Percentiles rank a stretch among this genome's conserved stretches.
These are phyloP conservation scores for Oophaga pumilio DNA, from an alignment of 2,113 vertebrate species.

Conservation along the genomic window DNA sequence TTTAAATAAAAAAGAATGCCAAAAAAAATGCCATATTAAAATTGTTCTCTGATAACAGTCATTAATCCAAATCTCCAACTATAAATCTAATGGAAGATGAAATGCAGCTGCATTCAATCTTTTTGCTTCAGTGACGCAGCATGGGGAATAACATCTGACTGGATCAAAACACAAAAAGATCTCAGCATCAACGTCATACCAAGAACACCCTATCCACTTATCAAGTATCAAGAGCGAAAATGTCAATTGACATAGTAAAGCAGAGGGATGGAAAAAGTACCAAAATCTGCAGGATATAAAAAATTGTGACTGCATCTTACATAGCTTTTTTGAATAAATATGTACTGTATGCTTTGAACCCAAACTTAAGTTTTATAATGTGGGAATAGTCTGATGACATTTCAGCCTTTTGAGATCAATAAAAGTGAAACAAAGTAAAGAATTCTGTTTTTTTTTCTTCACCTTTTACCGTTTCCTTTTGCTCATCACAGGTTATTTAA, in stretches of 20 bases:
- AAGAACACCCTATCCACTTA: background rate
- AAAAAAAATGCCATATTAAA: background rate
- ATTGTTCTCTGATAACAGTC: background rate
- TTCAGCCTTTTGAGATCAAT: background rate
- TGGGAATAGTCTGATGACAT: background rate
- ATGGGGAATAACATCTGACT: background rate
- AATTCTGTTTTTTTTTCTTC: background rate
- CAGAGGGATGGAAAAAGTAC: background rate
- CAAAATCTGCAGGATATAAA: background rate
- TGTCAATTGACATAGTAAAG: background rate
- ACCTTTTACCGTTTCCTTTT: background rate
- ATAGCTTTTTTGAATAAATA: background rate
- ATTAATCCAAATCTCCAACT: background rate
- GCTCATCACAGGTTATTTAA: background rate
- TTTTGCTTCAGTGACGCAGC: background rate
- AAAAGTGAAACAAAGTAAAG: background rate
- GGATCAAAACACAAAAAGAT: background rate
- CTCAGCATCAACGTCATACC: background rate
- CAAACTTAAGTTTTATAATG: background rate
- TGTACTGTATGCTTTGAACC: background rate
- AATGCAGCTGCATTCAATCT: background rate
- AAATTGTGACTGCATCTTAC: background rate
- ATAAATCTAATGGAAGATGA: background rate
- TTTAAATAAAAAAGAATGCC: background rate
- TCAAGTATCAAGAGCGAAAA: background rate